These are phyloP conservation scores for Hyppa rectilinea DNA, from an alignment of 2,888 invertebrate genomes.

Conservation along the genomic window DNA sequence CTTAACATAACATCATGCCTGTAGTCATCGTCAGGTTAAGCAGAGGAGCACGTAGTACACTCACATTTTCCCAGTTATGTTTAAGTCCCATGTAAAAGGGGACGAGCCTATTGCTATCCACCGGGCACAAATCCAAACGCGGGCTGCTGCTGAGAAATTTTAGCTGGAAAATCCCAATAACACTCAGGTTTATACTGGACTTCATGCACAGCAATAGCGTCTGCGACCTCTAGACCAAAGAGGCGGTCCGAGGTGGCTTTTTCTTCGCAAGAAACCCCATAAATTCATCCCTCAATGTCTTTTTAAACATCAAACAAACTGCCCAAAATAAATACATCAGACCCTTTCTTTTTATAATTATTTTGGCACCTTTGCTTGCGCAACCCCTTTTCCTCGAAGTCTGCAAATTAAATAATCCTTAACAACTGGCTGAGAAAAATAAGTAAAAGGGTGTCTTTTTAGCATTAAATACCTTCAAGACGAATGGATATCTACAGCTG, in stretches of 20 bases:
- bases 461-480: slow-evolving; percentile 30
- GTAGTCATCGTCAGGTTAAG: background rate
- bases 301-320: slow-evolving; percentile 36
- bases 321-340: slow-evolving; percentile 48
- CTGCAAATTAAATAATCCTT: slow-evolving; percentile 61
- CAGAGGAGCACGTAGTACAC: background rate
- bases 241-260: background rate
- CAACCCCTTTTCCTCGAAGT: slow-evolving; percentile 13
- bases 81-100: too few relatives aligned
- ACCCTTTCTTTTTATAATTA: slow-evolving; percentile 44
- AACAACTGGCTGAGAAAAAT: slow-evolving; percentile 41
- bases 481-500: background rate
- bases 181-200: too few relatives aligned
- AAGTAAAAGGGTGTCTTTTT: slow-evolving; percentile 27
- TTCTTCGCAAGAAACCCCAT: background rate
- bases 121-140: background rate
- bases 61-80: background rate
- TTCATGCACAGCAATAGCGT: background rate
- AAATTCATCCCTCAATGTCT: slow-evolving; percentile 1
- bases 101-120: background rate
- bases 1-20: background rate
- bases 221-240: background rate
- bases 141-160: background rate
- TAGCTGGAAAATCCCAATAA: background rate
- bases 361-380: slow-evolving; percentile 26